Base-by-base conservation (phyloP, 2,797 vertebrate species). In the Typhlichthys subterraneus region DNA sequence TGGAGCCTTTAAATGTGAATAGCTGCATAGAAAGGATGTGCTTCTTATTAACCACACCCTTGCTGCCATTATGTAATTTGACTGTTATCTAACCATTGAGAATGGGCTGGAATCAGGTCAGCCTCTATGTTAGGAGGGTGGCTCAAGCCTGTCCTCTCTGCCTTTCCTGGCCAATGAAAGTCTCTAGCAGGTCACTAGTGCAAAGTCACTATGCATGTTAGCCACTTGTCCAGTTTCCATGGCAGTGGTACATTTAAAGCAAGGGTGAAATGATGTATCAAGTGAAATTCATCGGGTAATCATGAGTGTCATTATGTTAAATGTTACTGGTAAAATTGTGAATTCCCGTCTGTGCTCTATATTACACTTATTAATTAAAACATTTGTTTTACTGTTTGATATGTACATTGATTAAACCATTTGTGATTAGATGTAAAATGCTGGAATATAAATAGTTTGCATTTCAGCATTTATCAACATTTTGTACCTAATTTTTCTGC, bases 31-130 rank as follows among this genome's bases (percentile, higher is more conserved):
- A 59, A 5, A 15, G 57, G 67, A 58, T 70, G 71, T 68, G 56
- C 75, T 72, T 73, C 65, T 67, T 62, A 67, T 64, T 67, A 73
- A 68, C 75, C 84, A 83, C 86, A 83, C 64, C 77, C 77, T 52
- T 57, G 64, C 79, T 70, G 67, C 63, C 72, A 79, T 93, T 92
- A 91, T 90, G 86, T 87, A 92, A 93, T 66, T 23, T 23, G 23
- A 17, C 45, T 76, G 89, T 92, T 93, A 91, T 85, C 80, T 92
- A 85, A 88, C 79, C 70, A 72, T 54, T 59, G 65, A 85, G 84
- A 81, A 67, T 61, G 73, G 63, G 63, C 64, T 71, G 70, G 85
- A 90, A 91, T 76, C 80, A 87, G 88, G 87, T 87, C 87, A 85
- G 70, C 70, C 79, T 66, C 61, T 83, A 69, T 71, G 46, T 70